Conservation (phyloP, 2,113 vertebrate genomes). For the Bujurquina vittata region DNA sequence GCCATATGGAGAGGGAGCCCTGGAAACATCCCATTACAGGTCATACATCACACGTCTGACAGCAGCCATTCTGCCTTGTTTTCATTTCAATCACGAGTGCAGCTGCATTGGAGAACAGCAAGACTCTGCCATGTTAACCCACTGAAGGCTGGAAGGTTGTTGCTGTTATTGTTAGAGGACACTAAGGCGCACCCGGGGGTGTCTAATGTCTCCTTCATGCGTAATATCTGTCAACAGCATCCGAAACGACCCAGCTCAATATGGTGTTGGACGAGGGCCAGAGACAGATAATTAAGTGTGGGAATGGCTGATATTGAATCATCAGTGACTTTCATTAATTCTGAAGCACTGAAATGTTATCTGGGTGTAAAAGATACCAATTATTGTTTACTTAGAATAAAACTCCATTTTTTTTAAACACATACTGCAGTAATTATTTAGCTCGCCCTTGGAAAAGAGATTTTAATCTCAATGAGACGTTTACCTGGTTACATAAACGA, state of each 20-base stretch:
- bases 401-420: neutral
- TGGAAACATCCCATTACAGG: conserved; percentile 94
- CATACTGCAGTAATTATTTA: neutral
- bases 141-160: conserved; percentile 50
- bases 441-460: no score
- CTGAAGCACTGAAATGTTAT: neutral
- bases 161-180: conserved; percentile 4
- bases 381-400: neutral
- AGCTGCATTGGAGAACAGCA: conserved; percentile 81
- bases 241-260: neutral
- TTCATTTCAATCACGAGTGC: conserved; percentile 93
- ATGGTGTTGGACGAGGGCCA: neutral
- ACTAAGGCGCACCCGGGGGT: neutral
- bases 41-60: conserved; percentile 91
- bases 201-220: conserved; percentile 7
- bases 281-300: neutral
- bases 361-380: neutral
- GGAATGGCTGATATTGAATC: neutral
- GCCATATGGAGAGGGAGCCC: conserved; percentile 86
- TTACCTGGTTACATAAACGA: no score
- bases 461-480: no score
- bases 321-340: neutral
- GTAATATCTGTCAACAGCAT: conserved; percentile 3
- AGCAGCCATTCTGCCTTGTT: conserved; percentile 90
- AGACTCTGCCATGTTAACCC: conserved; percentile 83